phyloP scores from a whole-genome alignment of 2,888 invertebrate genomes.

The Poecilus cupreus region DNA sequence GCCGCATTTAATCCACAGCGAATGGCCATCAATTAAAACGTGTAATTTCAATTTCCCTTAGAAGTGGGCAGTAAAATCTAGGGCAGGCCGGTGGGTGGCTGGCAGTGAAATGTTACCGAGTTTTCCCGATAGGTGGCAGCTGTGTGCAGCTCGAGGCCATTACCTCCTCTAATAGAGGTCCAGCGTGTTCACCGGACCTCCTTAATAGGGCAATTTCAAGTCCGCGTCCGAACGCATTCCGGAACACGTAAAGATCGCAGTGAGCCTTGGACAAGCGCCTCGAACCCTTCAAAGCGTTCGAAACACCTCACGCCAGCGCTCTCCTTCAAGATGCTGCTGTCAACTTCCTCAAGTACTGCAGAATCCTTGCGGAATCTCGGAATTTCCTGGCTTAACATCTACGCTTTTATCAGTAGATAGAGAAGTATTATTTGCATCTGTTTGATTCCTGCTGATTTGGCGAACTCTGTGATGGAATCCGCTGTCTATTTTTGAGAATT shows the following conservation, averaged over 20 bases:
- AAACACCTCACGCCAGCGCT: not conserved
- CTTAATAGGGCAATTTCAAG: slow-evolving; percentile 42
- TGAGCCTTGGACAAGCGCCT: not conserved
- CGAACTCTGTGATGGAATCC: slow-evolving; percentile 13
- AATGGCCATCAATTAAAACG: slow-evolving; percentile 25
- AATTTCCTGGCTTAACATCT: not conserved
- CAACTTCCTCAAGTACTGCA: not conserved
- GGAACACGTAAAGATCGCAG: slow-evolving; percentile 37
- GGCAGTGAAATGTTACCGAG: slow-evolving; percentile 38
- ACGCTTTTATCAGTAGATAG: slow-evolving; percentile 21
- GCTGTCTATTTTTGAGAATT: not conserved
- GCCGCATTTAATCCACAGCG: not conserved
- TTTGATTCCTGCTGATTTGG: slow-evolving; percentile 15
- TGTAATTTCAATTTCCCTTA: slow-evolving; percentile 39
- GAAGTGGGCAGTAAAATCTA: slow-evolving; percentile 2
- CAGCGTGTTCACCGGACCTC: slow-evolving; percentile 20
- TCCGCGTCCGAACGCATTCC: slow-evolving; percentile 34
- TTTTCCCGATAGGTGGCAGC: slow-evolving; percentile 37
- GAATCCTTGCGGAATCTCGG: not conserved
- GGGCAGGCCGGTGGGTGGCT: not conserved
- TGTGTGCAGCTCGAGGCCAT: slow-evolving; percentile 38
- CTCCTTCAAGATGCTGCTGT: not conserved
- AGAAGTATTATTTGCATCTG: slow-evolving; percentile 41
- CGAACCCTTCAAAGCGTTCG: not conserved
- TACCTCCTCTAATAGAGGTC: slow-evolving; percentile 46